These are phyloP conservation scores for Eubasilissa regina DNA, from an alignment of 1,140 invertebrate species.

Conservation along the genomic window DNA sequence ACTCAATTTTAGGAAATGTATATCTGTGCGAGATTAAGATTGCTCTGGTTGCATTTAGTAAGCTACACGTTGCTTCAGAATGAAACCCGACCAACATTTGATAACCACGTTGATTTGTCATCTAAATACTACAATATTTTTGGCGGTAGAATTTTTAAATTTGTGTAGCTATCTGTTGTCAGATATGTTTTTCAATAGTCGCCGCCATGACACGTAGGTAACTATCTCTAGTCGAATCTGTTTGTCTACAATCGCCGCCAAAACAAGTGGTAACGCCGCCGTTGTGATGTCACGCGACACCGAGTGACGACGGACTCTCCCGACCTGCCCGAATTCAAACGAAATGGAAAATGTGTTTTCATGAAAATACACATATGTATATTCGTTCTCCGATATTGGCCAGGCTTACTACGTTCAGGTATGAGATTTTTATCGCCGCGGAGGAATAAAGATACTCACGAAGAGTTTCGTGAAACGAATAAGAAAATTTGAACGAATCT, in stretches of 20 bases:
- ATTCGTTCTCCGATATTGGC: conserved; percentile 26
- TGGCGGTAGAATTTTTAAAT: too few species aligned
- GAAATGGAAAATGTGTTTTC: conserved; percentile 29
- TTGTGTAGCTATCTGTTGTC: too few species aligned
- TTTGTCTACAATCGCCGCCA: background rate
- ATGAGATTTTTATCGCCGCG: conserved; percentile 27
- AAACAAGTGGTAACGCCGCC: background rate
- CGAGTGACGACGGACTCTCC: conserved; percentile 32
- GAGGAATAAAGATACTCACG: conserved; percentile 16
- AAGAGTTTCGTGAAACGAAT: too few species aligned
- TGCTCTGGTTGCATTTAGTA: too few species aligned
- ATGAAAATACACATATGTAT: conserved; percentile 22
- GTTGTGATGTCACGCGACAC: conserved; percentile 32
- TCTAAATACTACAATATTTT: too few species aligned
- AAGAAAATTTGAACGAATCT: too few species aligned
- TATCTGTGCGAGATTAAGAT: too few species aligned
- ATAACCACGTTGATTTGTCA: too few species aligned
- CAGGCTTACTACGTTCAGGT: conserved; percentile 2
- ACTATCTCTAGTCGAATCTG: background rate
- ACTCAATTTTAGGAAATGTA: too few species aligned
- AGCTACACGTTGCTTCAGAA: too few species aligned
- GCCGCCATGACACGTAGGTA: background rate
- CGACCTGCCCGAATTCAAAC: conserved; percentile 51
- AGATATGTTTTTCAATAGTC: background rate
- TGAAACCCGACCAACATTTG: too few species aligned